These are phyloP conservation scores for Mallotus villosus DNA, from an alignment of 2,797 vertebrate genomes.

Conservation along the genomic window DNA sequence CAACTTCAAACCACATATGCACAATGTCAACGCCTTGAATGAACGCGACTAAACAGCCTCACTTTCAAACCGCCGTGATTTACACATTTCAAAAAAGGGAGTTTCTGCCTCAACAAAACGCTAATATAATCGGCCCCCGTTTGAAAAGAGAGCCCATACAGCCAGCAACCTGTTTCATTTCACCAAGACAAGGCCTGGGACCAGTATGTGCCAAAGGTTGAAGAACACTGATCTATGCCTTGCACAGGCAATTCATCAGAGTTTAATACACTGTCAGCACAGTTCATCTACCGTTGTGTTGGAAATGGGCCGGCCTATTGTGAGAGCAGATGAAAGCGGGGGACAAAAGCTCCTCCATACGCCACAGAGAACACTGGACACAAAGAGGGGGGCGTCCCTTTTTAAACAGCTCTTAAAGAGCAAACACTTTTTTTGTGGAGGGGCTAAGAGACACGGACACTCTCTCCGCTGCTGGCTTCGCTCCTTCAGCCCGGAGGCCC, in stretches of 20 bases:
- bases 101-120: constrained; percentile 79
- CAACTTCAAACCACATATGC: constrained; percentile 41
- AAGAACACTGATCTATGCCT: constrained; percentile 47
- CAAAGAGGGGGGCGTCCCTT: constrained; percentile 57
- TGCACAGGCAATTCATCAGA: constrained; percentile 56
- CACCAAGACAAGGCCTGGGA: constrained; percentile 71
- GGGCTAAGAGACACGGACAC: constrained; percentile 73
- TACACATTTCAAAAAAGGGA: constrained; percentile 76
- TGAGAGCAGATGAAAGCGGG: constrained; percentile 51
- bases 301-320: constrained; percentile 59
- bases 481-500: constrained; percentile 62
- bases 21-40: constrained; percentile 64
- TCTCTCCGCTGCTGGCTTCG: constrained; percentile 67
- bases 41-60: constrained; percentile 53
- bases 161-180: constrained; percentile 77
- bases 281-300: constrained; percentile 70
- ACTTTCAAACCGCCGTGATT: constrained; percentile 70
- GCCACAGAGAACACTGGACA: constrained; percentile 69
- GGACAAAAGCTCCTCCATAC: constrained; percentile 69
- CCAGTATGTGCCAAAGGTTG: constrained; percentile 74
- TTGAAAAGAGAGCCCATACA: constrained; percentile 62
- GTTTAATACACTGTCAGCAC: constrained; percentile 64
- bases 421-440: constrained; percentile 70
- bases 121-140: constrained; percentile 74
- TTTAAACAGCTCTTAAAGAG: constrained; percentile 62